Evolutionary conservation across 2,888 invertebrate genomes (phyloP).

Genomic region (Chrysomela aeneicollis): DNA sequence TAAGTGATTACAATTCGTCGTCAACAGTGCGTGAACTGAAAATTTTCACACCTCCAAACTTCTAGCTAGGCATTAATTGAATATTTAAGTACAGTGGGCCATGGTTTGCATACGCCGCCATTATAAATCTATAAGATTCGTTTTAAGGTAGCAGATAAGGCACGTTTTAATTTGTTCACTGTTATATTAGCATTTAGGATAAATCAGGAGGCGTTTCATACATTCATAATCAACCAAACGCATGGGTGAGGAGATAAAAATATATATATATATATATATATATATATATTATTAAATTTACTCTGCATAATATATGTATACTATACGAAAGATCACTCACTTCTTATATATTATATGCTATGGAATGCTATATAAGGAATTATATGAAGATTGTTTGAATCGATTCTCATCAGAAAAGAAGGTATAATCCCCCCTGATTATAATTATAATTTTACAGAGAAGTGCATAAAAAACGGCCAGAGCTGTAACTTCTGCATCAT

Average conservation of each 20-base stretch:
- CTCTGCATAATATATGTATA: no score
- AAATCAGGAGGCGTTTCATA: conserved; percentile 29
- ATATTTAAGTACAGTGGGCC: conserved; percentile 40
- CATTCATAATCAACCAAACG: conserved; percentile 32
- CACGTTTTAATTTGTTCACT: conserved; percentile 43
- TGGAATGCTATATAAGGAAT: no score
- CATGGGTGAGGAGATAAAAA: conserved; percentile 14
- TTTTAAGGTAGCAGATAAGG: conserved; percentile 41
- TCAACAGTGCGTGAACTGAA: conserved; percentile 43
- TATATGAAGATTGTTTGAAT: no score
- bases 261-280: no score
- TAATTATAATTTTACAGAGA: no score
- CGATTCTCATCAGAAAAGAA: no score
- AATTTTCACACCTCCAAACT: conserved; percentile 44
- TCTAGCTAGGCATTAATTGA: conserved; percentile 45
- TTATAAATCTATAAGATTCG: conserved; percentile 43
- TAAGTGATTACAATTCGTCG: conserved; percentile 47
- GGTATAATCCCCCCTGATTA: no score
- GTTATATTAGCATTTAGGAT: conserved; percentile 36
- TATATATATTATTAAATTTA: no score
- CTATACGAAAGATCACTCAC: no score
- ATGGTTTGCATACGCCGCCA: conserved; percentile 43
- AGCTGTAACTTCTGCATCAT: no score
- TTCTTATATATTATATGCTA: no score
- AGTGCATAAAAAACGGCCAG: no score